These are phyloP conservation scores for Bradysia coprophila DNA, from an alignment of 1,140 invertebrate species.

Conservation along the genomic window DNA sequence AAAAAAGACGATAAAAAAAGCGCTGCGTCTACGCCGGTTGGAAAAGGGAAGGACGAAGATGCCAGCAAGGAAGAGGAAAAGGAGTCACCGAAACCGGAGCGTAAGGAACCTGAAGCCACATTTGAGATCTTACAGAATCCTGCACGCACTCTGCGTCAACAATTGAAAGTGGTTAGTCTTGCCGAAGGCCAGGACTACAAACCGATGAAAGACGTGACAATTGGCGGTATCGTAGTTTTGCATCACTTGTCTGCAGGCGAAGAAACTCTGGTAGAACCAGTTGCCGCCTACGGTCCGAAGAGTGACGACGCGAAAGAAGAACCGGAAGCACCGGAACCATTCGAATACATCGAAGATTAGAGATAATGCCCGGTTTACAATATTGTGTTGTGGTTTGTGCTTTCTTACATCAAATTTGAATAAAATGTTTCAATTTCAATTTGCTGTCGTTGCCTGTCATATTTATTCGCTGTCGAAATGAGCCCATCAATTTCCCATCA, in stretches of 20 bases:
- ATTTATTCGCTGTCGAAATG: too few relatives aligned
- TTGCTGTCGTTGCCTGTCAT: too few relatives aligned
- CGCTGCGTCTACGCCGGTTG: slow-evolving; percentile 19
- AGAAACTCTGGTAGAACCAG: slow-evolving; percentile 82
- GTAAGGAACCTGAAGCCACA: slow-evolving; percentile 69
- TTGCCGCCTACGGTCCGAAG: slow-evolving; percentile 85
- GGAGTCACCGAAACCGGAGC: slow-evolving; percentile 14
- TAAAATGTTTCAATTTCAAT: too few relatives aligned
- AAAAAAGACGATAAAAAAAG: slow-evolving; percentile 18
- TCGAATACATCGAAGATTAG: slow-evolving; percentile 82
- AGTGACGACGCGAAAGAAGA: slow-evolving; percentile 81
- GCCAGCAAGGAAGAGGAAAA: slow-evolving; percentile 12
- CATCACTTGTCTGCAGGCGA: slow-evolving; percentile 59
- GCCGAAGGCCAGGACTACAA: slow-evolving; percentile 62
- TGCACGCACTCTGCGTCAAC: slow-evolving; percentile 81
- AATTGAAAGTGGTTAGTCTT: slow-evolving; percentile 72
- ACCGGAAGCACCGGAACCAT: slow-evolving; percentile 90
- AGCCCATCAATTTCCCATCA: too few relatives aligned
- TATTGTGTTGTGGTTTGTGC: too few relatives aligned
- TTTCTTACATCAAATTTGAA: too few relatives aligned
- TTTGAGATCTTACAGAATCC: slow-evolving; percentile 92
- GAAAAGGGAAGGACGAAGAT: slow-evolving; percentile 25
- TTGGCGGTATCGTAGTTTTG: slow-evolving; percentile 93
- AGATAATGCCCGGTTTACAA: too few relatives aligned
- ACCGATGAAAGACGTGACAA: slow-evolving; percentile 78